A percentile compares a stretch with the other conserved stretches of the same genome.
phyloP scores from a whole-genome alignment of 2,888 invertebrate genomes.

The Octonoba sinensis region DNA sequence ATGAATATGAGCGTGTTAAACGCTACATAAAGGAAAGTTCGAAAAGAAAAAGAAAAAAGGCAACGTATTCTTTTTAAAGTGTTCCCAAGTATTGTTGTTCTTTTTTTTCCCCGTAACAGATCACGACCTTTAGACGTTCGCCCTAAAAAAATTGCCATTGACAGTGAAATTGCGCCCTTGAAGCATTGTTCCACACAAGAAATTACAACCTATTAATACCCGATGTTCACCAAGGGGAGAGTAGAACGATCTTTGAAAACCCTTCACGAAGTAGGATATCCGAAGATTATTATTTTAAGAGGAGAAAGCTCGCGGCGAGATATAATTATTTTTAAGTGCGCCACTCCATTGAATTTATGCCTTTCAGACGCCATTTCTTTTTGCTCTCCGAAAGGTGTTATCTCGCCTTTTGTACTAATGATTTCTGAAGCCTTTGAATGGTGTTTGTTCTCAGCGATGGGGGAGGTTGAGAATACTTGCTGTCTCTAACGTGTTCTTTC shows the following conservation, averaged over 20 bases:
- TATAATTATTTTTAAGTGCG: constrained; percentile 55
- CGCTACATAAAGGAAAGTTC: too few species aligned
- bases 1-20: too few species aligned
- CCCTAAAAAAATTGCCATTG: too few species aligned
- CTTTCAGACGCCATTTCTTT: not conserved
- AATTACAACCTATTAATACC: constrained; percentile 40
- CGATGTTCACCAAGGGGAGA: constrained; percentile 32
- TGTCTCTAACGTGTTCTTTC: too few species aligned
- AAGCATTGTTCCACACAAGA: constrained; percentile 28
- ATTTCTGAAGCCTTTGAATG: constrained; percentile 24
- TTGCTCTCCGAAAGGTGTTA: constrained; percentile 42
- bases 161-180: not conserved
- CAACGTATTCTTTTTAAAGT: too few species aligned
- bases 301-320: constrained; percentile 23
- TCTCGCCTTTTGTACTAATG: constrained; percentile 30
- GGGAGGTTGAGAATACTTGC: constrained; percentile 1
- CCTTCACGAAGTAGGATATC: constrained; percentile 38
- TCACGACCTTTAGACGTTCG: too few species aligned
- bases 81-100: too few species aligned
- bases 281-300: constrained; percentile 49
- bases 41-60: too few species aligned
- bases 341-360: constrained; percentile 29
- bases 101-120: too few species aligned
- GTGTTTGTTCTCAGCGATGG: not conserved
- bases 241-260: constrained; percentile 46